Base-by-base conservation (phyloP, 2,888 invertebrate species). In the Rugalucina vietnamica region DNA sequence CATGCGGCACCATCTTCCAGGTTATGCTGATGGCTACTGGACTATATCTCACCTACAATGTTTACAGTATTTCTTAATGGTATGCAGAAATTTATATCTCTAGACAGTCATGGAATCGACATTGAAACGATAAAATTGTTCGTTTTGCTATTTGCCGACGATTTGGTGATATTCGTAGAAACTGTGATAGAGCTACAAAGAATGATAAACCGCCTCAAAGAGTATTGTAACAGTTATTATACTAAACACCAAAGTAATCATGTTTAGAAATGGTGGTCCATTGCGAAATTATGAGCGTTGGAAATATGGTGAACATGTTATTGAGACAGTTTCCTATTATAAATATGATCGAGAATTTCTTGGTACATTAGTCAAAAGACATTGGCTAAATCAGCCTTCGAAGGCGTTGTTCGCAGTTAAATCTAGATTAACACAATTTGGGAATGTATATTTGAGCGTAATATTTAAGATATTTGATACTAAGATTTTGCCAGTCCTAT, bases 241-340 rank as follows among this genome's bases (percentile, higher is more conserved):
- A 0, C n/a, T 36, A 4, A 75, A 75, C 50, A 49, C 54, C 5
- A 75, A 75, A 12, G 36, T 75, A 5, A 74, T 74, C 49, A 34
- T 50, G 21, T 71, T 71, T 39, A 71, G 71, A 71, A 71, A 37
- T 37, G 71, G 71, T 14, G 50, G 74, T 21, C 54, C 54, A 10
- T 3, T 74, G 27, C 34, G 29, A 50, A 18, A 27, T 43, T 43
- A 50, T 74, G 74, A 74, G 21, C 14, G 34, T 1, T 50, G 74
- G 74, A 49, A 74, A 14, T 74, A 50, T n/a, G 32, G 34, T 32
- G 54, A 50, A 29, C 21, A 2, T 8, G 5, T 54, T 18, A 29
- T 74, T 21, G 74, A 74, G 32, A 34, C 24, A 21, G 74, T 54
- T 21, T 8, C 74, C 4, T n/a, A 21, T 32, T 74, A 74, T 74